A percentile compares a stretch with the other conserved stretches of the same genome.
These are phyloP conservation scores for Coracopsis vasa DNA, from an alignment of 2,113 vertebrate species.

Conservation along the genomic window DNA sequence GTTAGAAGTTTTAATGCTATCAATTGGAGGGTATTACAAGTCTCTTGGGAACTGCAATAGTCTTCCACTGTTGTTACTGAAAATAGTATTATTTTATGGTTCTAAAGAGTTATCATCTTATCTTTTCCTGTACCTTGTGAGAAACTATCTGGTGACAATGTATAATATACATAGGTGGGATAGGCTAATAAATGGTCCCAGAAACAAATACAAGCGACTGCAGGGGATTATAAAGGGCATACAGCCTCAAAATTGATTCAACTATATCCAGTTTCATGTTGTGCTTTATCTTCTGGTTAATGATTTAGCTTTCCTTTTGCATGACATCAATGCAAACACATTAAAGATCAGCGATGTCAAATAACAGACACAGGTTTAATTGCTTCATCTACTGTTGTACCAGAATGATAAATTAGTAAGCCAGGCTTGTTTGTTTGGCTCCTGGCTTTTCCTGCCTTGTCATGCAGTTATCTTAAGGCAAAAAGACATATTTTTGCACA, in stretches of 20 bases:
- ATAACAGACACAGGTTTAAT: not conserved
- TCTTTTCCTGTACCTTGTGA: not conserved
- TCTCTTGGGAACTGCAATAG: not conserved
- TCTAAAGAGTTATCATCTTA: not conserved
- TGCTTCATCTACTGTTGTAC: not conserved
- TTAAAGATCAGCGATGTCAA: not conserved
- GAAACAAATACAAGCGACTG: not conserved
- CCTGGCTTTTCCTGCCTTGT: not conserved
- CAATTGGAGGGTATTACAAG: not conserved
- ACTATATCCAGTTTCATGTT: not conserved
- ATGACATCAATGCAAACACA: not conserved
- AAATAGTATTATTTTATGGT: not conserved
- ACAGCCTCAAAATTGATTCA: not conserved
- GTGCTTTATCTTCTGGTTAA: not conserved
- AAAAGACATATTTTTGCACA: not conserved
- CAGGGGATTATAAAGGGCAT: not conserved
- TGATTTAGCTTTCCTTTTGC: slow-evolving; percentile 15
- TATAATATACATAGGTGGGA: not conserved
- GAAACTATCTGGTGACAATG: not conserved
- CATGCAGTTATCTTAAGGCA: not conserved
- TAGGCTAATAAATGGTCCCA: not conserved
- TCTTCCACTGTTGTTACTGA: not conserved
- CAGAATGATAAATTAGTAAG: not conserved
- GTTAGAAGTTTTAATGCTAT: not conserved
- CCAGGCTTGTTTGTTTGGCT: not conserved